Percentiles rank a stretch among this genome's conserved stretches.
Evolutionary conservation across 1,140 invertebrate genomes (phyloP).

Genomic region (Conus betulinus): DNA sequence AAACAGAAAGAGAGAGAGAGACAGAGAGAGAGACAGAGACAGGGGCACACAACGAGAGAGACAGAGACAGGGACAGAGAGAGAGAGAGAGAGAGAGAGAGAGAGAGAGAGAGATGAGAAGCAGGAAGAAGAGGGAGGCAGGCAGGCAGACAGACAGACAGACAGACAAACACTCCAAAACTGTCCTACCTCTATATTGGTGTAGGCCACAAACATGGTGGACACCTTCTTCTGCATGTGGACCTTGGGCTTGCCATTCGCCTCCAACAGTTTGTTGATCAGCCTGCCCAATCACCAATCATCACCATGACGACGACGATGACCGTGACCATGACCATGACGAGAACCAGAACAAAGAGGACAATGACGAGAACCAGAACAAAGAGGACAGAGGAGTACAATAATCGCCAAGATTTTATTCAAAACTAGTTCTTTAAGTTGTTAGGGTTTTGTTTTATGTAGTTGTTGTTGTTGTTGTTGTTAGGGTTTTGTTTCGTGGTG

Average conservation of each 20-base stretch:
- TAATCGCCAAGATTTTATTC: not conserved
- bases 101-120: constrained; percentile 36
- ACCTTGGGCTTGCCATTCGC: constrained; percentile 55
- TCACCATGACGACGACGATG: constrained; percentile 72
- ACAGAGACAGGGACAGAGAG: not conserved
- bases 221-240: constrained; percentile 63
- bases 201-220: constrained; percentile 66
- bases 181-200: constrained; percentile 61
- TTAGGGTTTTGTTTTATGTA: too few relatives aligned
- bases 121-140: constrained; percentile 47
- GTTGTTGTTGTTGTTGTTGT: too few relatives aligned
- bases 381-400: not conserved
- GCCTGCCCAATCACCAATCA: constrained; percentile 43
- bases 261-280: constrained; percentile 65
- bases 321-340: constrained; percentile 67
- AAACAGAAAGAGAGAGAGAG: not conserved
- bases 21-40: not conserved
- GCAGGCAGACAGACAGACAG: constrained; percentile 28
- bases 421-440: not conserved
- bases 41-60: not conserved
- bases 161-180: not conserved
- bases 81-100: constrained; percentile 48
- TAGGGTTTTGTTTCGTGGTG: too few relatives aligned
- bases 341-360: not conserved
- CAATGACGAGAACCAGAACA: not conserved